A percentile compares a stretch with the other conserved stretches of the same genome.
Evolutionary conservation across 2,888 invertebrate species (phyloP).

Genomic region (Agonopterix alstromeriana): DNA sequence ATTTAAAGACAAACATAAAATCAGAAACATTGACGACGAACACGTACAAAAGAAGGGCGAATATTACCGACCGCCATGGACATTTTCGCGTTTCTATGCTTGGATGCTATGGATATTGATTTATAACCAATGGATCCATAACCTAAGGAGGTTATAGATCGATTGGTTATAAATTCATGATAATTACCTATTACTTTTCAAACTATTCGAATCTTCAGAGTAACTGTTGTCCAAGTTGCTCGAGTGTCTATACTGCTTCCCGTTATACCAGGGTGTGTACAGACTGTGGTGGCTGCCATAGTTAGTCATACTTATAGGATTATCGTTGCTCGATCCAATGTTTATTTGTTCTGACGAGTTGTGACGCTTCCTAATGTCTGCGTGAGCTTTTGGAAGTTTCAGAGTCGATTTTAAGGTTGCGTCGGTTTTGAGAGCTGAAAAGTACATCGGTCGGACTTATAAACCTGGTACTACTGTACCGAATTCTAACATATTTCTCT

Average conservation of each 20-base stretch:
- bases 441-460: too few species aligned
- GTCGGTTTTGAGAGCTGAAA: constrained; percentile 52
- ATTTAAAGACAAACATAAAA: too few species aligned
- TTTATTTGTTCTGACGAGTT: constrained; percentile 63
- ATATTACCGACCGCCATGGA: too few species aligned
- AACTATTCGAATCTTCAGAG: constrained; percentile 83
- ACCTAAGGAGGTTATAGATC: too few species aligned
- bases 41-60: too few species aligned
- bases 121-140: too few species aligned
- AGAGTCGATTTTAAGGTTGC: constrained; percentile 49
- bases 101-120: too few species aligned
- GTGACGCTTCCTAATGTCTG: constrained; percentile 77
- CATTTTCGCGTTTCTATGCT: too few species aligned
- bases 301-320: constrained; percentile 37
- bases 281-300: constrained; percentile 63
- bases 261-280: constrained; percentile 56
- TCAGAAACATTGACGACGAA: too few species aligned
- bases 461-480: too few species aligned
- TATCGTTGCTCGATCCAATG: constrained; percentile 36
- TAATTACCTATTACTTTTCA: constrained; percentile 79
- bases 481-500: too few species aligned
- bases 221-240: constrained; percentile 71
- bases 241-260: constrained; percentile 49
- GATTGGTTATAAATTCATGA: too few species aligned
- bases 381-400: constrained; percentile 60